phyloP scores from a whole-genome alignment of 2,113 vertebrate genomes.

The Cynoglossus semilaevis region DNA sequence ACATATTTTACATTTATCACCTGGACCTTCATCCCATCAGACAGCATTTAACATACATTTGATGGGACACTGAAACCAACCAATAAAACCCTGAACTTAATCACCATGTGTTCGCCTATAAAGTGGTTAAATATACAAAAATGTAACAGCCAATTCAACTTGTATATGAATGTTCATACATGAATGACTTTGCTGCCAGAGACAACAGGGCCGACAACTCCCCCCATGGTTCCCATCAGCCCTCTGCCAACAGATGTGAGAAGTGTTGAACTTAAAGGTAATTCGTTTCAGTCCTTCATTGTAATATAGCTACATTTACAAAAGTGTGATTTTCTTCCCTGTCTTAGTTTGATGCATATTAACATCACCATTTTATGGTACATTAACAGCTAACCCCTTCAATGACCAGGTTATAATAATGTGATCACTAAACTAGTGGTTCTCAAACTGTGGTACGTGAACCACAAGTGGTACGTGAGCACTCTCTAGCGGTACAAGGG shows the following conservation, averaged over 20 bases:
- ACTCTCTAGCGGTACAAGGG: too few relatives aligned
- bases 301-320: neutral
- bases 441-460: too few relatives aligned
- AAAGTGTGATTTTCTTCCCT: neutral
- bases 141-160: neutral
- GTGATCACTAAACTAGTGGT: too few relatives aligned
- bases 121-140: too few relatives aligned
- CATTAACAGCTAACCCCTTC: too few relatives aligned
- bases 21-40: too few relatives aligned
- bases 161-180: neutral
- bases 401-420: too few relatives aligned
- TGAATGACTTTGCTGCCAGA: conserved; percentile 29
- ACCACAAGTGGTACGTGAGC: too few relatives aligned
- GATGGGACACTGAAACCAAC: too few relatives aligned
- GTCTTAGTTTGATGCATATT: neutral
- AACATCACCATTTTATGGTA: neutral
- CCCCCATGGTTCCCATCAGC: neutral
- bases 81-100: too few relatives aligned
- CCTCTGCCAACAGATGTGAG: neutral
- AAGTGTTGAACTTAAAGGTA: conserved; percentile 52
- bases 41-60: too few relatives aligned
- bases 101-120: too few relatives aligned
- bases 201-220: conserved; percentile 2
- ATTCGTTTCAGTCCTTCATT: neutral
- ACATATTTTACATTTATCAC: neutral